Base-by-base conservation (phyloP, 2,113 vertebrate species). In the Athene cunicularia region DNA sequence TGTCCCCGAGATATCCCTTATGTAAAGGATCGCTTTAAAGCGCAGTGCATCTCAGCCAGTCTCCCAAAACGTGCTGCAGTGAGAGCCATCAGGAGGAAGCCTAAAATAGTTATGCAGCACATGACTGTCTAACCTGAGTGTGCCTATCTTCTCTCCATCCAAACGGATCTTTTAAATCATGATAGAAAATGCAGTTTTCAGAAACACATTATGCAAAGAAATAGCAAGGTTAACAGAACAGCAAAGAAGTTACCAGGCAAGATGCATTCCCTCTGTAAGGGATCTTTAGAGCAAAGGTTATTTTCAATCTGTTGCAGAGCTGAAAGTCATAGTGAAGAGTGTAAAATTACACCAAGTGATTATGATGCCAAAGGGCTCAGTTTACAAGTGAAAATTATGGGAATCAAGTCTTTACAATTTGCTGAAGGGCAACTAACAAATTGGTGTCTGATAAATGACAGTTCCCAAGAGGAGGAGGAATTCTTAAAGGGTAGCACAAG, bases 131-230 rank as follows among this genome's bases (percentile, higher is more conserved):
- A 63, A 86, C 32, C 64, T 2, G 0, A 77, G 50, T 1, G 9
- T 26, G n/a, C 20, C 16, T 9, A 58, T n/a, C 86, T 84, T 39
- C 77, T 62, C 64, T 71, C 64, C 75, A 86, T 21, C 39, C 56
- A 56, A 82, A 90, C 15, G 30, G 37, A 72, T 72, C 93, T 79
- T 79, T 75, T 82, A 75, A 72, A 79, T 77, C 39, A 62, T 6
- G 60, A 67, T 11, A 81, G 52, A 85, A 91, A 71, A 10, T 30
- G 52, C 76, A 80, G 45, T 76, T 84, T 86, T 77, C 63, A 95
- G 64, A 84, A 86, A 72, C 19, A 49, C 6, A 33, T 96, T 89
- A 94, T n/a, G 68, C 91, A 96, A 86, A 89, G 59, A 66, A 77
- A 43, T 18, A 70, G 26, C 17, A 83, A 88, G 62, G 72, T 76